phyloP scores from a whole-genome alignment of 2,888 invertebrate species.

The Abrostola tripartita region DNA sequence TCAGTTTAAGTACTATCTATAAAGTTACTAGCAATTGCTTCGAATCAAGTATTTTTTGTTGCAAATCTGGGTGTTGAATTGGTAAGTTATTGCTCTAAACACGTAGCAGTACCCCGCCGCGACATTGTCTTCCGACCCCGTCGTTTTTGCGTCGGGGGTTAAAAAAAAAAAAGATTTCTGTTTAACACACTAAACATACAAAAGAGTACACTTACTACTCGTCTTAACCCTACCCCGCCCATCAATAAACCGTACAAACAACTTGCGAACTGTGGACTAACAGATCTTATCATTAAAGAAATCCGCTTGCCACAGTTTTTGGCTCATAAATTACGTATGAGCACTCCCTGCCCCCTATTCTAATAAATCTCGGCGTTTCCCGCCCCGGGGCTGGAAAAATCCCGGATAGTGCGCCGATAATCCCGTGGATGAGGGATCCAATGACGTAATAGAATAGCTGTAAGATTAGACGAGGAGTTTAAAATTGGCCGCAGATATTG shows the following conservation, averaged over 20 bases:
- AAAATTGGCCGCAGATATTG: slow-evolving; percentile 17
- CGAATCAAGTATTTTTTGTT: too few species aligned
- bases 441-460: slow-evolving; percentile 50
- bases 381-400: slow-evolving; percentile 52
- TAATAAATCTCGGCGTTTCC: slow-evolving; percentile 65
- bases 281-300: slow-evolving; percentile 70
- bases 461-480: slow-evolving; percentile 26
- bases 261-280: slow-evolving; percentile 52
- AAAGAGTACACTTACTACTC: not conserved
- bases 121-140: too few species aligned
- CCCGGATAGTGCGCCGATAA: slow-evolving; percentile 57
- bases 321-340: slow-evolving; percentile 76
- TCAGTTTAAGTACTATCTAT: too few species aligned
- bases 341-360: slow-evolving; percentile 62
- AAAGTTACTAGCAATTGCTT: too few species aligned
- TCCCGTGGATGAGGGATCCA: slow-evolving; percentile 43
- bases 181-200: not conserved
- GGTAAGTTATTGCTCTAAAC: too few species aligned
- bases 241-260: slow-evolving; percentile 38
- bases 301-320: slow-evolving; percentile 69
- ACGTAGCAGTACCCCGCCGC: too few species aligned
- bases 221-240: slow-evolving; percentile 31
- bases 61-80: too few species aligned
- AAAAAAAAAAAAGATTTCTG: too few species aligned
- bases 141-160: too few species aligned